Evolutionary conservation across 2,888 invertebrate species (phyloP).

Genomic region (Tenthredo scrophulariae): DNA sequence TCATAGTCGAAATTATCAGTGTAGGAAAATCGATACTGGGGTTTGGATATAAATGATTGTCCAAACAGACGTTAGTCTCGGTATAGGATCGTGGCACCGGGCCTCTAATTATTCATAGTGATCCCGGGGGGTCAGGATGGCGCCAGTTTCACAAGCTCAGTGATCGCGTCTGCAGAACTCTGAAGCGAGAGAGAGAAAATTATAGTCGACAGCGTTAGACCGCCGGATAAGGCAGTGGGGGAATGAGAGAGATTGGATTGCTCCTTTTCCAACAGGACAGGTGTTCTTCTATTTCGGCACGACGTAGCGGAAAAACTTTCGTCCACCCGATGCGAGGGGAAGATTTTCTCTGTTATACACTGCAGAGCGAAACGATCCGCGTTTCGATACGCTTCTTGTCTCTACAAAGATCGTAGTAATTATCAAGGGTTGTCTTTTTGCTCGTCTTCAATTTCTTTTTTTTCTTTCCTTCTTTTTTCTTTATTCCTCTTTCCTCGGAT

Average conservation of each 20-base stretch:
- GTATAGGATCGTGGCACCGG: slow-evolving; percentile 17
- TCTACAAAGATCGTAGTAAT: neutral
- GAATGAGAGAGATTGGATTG: slow-evolving; percentile 36
- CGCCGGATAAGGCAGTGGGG: slow-evolving; percentile 11
- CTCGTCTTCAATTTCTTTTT: neutral
- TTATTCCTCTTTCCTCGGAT: neutral
- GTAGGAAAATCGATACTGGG: neutral
- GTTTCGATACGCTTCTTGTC: slow-evolving; percentile 17
- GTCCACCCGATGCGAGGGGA: neutral
- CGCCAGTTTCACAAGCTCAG: slow-evolving; percentile 11
- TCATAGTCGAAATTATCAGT: neutral
- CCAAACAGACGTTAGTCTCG: neutral
- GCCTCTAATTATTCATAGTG: slow-evolving; percentile 38
- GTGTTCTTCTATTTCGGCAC: slow-evolving; percentile 41
- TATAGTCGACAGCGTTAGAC: slow-evolving; percentile 29
- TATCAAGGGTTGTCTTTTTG: slow-evolving; percentile 12
- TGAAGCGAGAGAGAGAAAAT: neutral
- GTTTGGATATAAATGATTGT: slow-evolving; percentile 29
- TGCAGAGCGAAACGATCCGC: neutral
- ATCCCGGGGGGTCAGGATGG: slow-evolving; percentile 33
- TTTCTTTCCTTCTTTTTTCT: neutral
- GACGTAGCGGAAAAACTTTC: slow-evolving; percentile 15
- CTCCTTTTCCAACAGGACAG: slow-evolving; percentile 39
- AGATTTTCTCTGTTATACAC: neutral
- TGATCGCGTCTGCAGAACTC: slow-evolving; percentile 19